Evolutionary conservation across 2,113 vertebrate species (phyloP).

Genomic region (Calyptommatus sinebrachiatus): DNA sequence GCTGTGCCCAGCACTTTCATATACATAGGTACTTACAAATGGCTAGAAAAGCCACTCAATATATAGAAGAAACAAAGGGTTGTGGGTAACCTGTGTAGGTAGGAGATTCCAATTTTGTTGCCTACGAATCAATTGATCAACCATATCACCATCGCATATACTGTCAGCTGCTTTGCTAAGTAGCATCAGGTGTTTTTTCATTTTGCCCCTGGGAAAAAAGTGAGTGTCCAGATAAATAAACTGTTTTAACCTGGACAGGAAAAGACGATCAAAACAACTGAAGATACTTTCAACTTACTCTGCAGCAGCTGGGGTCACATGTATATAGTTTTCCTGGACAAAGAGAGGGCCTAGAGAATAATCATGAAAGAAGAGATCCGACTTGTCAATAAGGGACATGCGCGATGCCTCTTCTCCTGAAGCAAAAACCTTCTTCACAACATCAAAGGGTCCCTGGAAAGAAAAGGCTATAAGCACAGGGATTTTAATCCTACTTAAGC

Average conservation of each 20-base stretch:
- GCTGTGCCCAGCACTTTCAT: too few relatives aligned
- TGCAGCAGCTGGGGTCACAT: constrained; percentile 88
- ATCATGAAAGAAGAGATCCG: constrained; percentile 95
- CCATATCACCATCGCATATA: constrained; percentile 92
- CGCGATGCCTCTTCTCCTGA: constrained; percentile 80
- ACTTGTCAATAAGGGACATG: constrained; percentile 93
- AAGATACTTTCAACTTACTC: constrained; percentile 73
- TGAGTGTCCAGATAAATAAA: background rate
- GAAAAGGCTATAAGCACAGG: background rate
- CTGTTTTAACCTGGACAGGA: fast-evolving
- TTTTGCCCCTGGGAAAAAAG: constrained; percentile 72
- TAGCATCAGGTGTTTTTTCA: constrained; percentile 89
- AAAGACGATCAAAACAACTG: fast-evolving
- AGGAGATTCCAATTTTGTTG: constrained; percentile 91
- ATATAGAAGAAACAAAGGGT: background rate
- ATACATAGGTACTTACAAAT: too few relatives aligned
- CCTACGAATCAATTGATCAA: constrained; percentile 89
- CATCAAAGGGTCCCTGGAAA: constrained; percentile 90
- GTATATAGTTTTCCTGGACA: constrained; percentile 93
- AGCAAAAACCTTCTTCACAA: constrained; percentile 91
- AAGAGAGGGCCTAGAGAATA: constrained; percentile 96
- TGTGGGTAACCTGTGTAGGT: constrained; percentile 85
- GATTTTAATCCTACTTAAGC: background rate
- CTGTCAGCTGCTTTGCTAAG: constrained; percentile 94
- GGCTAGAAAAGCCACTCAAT: background rate